These are phyloP conservation scores for Acanthaster planci DNA, from an alignment of 35 echinoderm and acorn worm genomes.

Conservation along the genomic window DNA sequence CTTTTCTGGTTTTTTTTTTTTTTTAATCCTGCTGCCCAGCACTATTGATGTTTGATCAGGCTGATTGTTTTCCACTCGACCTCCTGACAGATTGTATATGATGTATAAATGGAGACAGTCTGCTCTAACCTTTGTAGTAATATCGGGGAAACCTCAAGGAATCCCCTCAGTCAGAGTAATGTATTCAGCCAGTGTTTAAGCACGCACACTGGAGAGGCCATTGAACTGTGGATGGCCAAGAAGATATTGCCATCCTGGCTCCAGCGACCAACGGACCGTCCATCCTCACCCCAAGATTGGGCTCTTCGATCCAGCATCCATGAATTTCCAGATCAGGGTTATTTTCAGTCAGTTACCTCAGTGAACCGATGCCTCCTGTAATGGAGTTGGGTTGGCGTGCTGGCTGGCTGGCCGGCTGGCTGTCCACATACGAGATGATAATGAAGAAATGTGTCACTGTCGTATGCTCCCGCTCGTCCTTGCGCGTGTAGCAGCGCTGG, in stretches of 20 bases:
- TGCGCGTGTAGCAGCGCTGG: slow-evolving; percentile 9
- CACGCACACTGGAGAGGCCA: slow-evolving; percentile 15
- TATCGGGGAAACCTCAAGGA: neutral
- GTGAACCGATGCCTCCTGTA: slow-evolving; percentile 17
- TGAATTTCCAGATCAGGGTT: slow-evolving; percentile 26
- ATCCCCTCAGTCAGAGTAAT: too few relatives aligned
- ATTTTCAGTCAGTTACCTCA: slow-evolving; percentile 27
- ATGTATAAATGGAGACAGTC: neutral
- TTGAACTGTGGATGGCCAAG: slow-evolving; percentile 5
- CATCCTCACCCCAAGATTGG: slow-evolving; percentile 17
- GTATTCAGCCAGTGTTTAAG: neutral
- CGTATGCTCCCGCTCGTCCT: neutral
- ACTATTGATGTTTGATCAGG: slow-evolving; percentile 15
- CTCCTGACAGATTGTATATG: neutral
- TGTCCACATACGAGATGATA: neutral
- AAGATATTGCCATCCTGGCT: neutral
- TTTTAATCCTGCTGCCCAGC: neutral
- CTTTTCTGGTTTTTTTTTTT: too few relatives aligned
- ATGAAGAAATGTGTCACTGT: slow-evolving; percentile 29
- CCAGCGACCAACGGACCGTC: neutral
- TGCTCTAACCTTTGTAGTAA: neutral
- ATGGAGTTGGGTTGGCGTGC: neutral
- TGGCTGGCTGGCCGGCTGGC: slow-evolving; percentile 8
- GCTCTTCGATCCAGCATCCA: slow-evolving; percentile 6
- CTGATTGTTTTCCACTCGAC: neutral